These are phyloP conservation scores for Manis javanica DNA, from an alignment of 2,797 vertebrate genomes.

Conservation along the genomic window DNA sequence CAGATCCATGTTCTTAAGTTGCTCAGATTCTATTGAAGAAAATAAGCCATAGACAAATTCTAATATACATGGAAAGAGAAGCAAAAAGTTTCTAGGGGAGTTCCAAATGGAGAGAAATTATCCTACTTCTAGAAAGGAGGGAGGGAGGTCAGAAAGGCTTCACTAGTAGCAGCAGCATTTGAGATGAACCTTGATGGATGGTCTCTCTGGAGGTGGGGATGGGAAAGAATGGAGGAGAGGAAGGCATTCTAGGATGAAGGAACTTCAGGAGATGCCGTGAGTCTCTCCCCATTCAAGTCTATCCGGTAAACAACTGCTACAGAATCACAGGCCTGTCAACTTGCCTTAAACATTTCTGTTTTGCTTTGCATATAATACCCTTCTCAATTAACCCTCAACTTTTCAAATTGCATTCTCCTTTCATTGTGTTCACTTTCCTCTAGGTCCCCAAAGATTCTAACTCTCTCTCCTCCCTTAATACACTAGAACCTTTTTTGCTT, in stretches of 20 bases:
- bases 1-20: slow-evolving; percentile 30
- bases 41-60: slow-evolving; percentile 22
- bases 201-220: not conserved
- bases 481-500: slow-evolving; percentile 5
- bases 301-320: slow-evolving; percentile 21
- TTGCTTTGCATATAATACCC: not conserved
- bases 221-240: not conserved
- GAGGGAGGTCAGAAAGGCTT: not conserved
- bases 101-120: not conserved
- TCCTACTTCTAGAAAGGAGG: not conserved
- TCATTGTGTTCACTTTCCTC: not conserved
- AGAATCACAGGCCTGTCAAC: slow-evolving; percentile 29
- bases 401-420: slow-evolving; percentile 26
- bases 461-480: not conserved
- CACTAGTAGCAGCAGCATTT: slow-evolving; percentile 6
- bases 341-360: slow-evolving; percentile 3
- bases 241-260: slow-evolving; percentile 28
- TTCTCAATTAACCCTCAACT: slow-evolving; percentile 1
- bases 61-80: slow-evolving; percentile 9
- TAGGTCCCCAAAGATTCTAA: slow-evolving; percentile 18
- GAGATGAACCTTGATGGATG: slow-evolving; percentile 29
- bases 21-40: not conserved
- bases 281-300: not conserved
- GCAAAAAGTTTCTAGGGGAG: not conserved
- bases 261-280: not conserved